Percentiles rank a stretch among this genome's conserved stretches.
These are phyloP conservation scores for Empidonax traillii DNA, from an alignment of 2,113 vertebrate genomes.

Conservation along the genomic window DNA sequence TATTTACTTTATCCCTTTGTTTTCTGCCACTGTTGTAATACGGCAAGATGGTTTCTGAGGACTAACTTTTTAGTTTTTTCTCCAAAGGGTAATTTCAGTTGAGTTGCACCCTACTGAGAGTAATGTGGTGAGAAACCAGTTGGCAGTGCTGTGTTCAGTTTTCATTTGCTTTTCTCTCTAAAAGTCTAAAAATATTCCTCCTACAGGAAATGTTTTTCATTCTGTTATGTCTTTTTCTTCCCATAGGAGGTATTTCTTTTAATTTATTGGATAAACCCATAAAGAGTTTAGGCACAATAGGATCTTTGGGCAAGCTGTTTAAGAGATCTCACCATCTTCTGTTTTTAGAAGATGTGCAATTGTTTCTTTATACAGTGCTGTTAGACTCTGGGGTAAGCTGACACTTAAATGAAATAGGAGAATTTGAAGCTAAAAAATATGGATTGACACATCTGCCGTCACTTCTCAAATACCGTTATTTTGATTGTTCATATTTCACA, in stretches of 20 bases:
- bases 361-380: neutral
- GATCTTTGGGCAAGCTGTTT: neutral
- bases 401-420: neutral
- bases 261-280: slow-evolving; percentile 64
- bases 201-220: slow-evolving; percentile 68
- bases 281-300: neutral
- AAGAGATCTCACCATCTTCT: slow-evolving; percentile 16
- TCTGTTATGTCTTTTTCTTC: slow-evolving; percentile 59
- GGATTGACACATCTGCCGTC: neutral
- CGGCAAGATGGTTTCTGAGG: neutral
- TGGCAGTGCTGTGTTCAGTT: neutral
- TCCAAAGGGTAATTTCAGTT: slow-evolving; percentile 36
- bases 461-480: neutral
- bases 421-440: neutral
- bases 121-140: slow-evolving; percentile 37
- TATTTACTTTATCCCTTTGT: slow-evolving; percentile 14
- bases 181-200: slow-evolving; percentile 61
- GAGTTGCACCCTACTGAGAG: slow-evolving; percentile 25
- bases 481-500: neutral
- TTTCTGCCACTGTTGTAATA: slow-evolving; percentile 8
- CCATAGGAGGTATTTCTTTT: slow-evolving; percentile 58
- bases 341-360: slow-evolving; percentile 19
- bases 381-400: neutral
- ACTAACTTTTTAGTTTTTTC: neutral
- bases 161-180: slow-evolving; percentile 34